Evolutionary conservation across 2,888 invertebrate species (phyloP).

Genomic region (Ceramica pisi): DNA sequence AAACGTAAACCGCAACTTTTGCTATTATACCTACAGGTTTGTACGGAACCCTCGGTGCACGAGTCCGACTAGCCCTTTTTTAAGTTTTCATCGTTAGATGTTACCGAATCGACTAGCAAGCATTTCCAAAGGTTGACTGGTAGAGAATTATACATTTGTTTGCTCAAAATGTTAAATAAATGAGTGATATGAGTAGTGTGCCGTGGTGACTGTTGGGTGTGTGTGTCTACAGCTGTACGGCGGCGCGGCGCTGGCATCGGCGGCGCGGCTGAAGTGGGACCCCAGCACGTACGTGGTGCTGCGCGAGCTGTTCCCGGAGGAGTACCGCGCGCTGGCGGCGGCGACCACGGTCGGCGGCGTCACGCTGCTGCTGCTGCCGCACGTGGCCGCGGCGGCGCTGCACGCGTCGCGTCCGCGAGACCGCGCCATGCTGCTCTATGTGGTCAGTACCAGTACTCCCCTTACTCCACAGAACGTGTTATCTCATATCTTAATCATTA

Average conservation of each 20-base stretch:
- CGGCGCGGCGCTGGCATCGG: slow-evolving; percentile 79
- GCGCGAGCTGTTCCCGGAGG: slow-evolving; percentile 75
- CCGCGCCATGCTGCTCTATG: slow-evolving; percentile 57
- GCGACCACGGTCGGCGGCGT: slow-evolving; percentile 65
- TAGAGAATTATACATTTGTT: too few species aligned
- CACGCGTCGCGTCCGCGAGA: slow-evolving; percentile 29
- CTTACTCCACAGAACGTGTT: background rate
- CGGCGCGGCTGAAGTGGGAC: slow-evolving; percentile 86
- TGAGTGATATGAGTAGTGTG: background rate
- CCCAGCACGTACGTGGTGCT: slow-evolving; percentile 80
- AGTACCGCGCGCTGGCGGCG: slow-evolving; percentile 71
- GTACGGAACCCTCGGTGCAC: too few species aligned
- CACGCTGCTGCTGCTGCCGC: slow-evolving; percentile 72
- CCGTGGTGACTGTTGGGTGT: background rate
- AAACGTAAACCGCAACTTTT: too few species aligned
- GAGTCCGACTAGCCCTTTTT: too few species aligned
- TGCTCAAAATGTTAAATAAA: too few species aligned
- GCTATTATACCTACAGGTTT: too few species aligned
- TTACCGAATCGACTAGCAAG: too few species aligned
- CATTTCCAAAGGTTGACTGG: too few species aligned
- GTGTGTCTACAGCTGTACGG: slow-evolving; percentile 69
- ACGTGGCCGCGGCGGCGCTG: slow-evolving; percentile 69
- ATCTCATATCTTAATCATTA: background rate
- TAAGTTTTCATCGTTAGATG: too few species aligned
- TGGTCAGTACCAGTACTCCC: slow-evolving; percentile 53